Conservation (phyloP, 2,888 invertebrate genomes). For the Drosophila algonquin region DNA sequence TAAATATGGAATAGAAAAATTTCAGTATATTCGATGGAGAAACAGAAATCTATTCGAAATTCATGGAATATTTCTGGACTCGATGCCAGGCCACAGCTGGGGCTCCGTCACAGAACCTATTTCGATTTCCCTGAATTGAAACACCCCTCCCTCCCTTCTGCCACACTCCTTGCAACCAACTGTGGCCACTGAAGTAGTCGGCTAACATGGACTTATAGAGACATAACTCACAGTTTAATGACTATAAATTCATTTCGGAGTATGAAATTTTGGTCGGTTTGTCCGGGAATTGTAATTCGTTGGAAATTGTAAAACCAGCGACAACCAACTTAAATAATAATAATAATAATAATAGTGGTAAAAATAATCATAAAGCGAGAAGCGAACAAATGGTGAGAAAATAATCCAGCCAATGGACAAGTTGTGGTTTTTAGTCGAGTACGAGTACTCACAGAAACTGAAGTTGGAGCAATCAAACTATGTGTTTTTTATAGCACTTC, state of each 20-base stretch:
- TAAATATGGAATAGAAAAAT: background rate
- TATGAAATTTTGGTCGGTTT: slow-evolving; percentile 12
- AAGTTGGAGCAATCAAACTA: slow-evolving; percentile 63
- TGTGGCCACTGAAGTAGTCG: background rate
- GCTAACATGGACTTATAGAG: slow-evolving; percentile 36
- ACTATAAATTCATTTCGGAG: slow-evolving; percentile 51
- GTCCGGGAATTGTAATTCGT: slow-evolving; percentile 33
- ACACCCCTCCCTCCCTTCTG: background rate
- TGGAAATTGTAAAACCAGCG: slow-evolving; percentile 64
- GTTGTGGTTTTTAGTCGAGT: background rate
- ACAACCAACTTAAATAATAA: slow-evolving; percentile 9
- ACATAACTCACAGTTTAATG: slow-evolving; percentile 62
- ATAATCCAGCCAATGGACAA: slow-evolving; percentile 1
- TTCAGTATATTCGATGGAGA: background rate
- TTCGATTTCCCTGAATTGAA: slow-evolving; percentile 11
- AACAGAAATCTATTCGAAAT: background rate
- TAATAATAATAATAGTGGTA: slow-evolving; percentile 36
- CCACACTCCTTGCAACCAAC: too few species aligned
- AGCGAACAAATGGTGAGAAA: slow-evolving; percentile 36
- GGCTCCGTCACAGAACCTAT: background rate
- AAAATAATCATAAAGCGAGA: slow-evolving; percentile 34
- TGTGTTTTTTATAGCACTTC: slow-evolving; percentile 60
- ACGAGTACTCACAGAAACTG: background rate
- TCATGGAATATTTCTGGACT: background rate
- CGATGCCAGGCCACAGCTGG: too few species aligned